Base-by-base conservation (phyloP, 1,140 invertebrate species). In the Pseudomyrmex gracilis region DNA sequence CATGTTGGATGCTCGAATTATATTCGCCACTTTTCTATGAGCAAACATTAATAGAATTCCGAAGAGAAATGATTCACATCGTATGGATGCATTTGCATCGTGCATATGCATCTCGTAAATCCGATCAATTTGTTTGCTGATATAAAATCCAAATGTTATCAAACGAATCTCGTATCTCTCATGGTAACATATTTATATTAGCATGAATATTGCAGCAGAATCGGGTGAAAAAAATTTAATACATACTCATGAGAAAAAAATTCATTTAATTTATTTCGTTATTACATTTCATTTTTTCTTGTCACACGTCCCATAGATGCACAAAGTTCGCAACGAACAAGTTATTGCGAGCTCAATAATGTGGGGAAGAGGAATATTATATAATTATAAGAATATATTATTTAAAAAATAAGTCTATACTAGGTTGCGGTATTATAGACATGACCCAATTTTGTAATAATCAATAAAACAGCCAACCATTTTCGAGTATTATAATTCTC, bases 41-140 rank as follows among this genome's bases (percentile, higher is more conserved):
- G 58, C 53, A 24, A 71, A 71, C 34, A 55, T 49, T 80, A 43
- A 80, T 80, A 34, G 66, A 49, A 80, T 80, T 71, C 12, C 58
- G 20, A 80, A 80, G 43, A 57, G 53, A 43, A 17, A 49, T 80
- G 58, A 70, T 80, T 47, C 17, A 24, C 17, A 24, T 47, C 20
- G 12, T 20, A 60, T 3, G 57, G 10, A 20, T 17, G 17, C 55
- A 17, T 3, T 17, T 20, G 24, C 12, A 13, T 13, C 45, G 17
- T 17, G 8, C 22, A 17, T 60, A 17, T 17, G 10, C 53, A 47
- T 66, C 3, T 45, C 12, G 17, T 47, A n/a, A 77, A 55, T 53
- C 74, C 43, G 34, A 20, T 5, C 12, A 63, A 9, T 74, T 74
- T 74, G n/a, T 24, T n/a, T 47, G 10, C 10, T 24, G 24, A 53